These are phyloP conservation scores for Mystacides longicornis DNA, from an alignment of 2,888 invertebrate species.

Conservation along the genomic window DNA sequence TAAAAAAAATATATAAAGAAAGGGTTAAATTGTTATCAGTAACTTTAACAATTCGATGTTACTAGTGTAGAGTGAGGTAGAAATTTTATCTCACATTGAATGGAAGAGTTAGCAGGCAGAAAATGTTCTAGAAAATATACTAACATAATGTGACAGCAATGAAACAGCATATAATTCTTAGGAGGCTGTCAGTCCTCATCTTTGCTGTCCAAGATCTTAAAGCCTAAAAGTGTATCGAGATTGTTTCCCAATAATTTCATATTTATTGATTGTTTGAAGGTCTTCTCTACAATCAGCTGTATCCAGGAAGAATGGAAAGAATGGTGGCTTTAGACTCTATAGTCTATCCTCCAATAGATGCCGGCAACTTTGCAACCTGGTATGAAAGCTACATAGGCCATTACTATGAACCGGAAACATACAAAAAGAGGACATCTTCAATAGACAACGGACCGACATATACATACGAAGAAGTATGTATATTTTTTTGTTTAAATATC, in stretches of 20 bases:
- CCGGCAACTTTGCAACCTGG: constrained; percentile 33
- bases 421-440: constrained; percentile 31
- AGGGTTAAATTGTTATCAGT: too few relatives aligned
- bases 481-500: neutral
- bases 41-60: too few relatives aligned
- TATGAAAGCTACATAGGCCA: constrained; percentile 34
- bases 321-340: constrained; percentile 37
- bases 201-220: too few relatives aligned
- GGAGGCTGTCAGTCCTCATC: too few relatives aligned
- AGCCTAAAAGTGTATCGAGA: too few relatives aligned
- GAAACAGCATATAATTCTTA: too few relatives aligned
- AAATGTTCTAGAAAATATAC: too few relatives aligned
- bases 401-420: constrained; percentile 34
- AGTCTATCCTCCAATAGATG: constrained; percentile 29
- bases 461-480: constrained; percentile 33
- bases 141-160: too few relatives aligned
- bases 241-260: neutral
- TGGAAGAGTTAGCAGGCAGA: too few relatives aligned
- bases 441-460: constrained; percentile 32
- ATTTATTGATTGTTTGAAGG: constrained; percentile 30
- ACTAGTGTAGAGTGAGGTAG: too few relatives aligned
- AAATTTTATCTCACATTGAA: too few relatives aligned
- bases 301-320: constrained; percentile 42
- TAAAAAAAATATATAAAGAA: too few relatives aligned
- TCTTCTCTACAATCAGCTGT: constrained; percentile 38